Conservation (phyloP, 2,888 invertebrate genomes). For the Drosophila setosimentum region DNA sequence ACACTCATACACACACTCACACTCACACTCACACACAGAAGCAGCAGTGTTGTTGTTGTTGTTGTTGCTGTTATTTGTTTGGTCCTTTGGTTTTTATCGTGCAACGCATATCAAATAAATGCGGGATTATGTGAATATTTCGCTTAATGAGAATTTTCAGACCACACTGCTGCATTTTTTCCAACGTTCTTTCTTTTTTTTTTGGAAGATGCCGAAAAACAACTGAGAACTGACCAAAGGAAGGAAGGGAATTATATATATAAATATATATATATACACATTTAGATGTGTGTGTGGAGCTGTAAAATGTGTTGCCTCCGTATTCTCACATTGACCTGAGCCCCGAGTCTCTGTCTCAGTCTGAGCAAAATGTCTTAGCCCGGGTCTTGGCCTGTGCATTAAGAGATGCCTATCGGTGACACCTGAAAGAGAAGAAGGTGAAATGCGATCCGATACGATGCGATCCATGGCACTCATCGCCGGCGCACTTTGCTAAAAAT, state of each 20-base stretch:
- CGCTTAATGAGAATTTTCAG: constrained; percentile 81
- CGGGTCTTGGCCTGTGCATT: constrained; percentile 71
- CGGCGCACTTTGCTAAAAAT: constrained; percentile 72
- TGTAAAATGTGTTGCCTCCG: constrained; percentile 66
- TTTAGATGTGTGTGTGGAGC: constrained; percentile 45
- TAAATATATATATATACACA: background rate
- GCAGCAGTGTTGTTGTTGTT: constrained; percentile 3
- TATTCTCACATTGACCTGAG: constrained; percentile 55
- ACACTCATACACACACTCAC: constrained; percentile 9
- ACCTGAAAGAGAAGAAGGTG: constrained; percentile 83
- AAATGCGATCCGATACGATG: constrained; percentile 83
- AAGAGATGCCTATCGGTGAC: constrained; percentile 84
- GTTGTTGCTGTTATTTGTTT: constrained; percentile 35
- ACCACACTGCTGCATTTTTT: constrained; percentile 69
- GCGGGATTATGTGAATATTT: constrained; percentile 82
- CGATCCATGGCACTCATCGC: constrained; percentile 73
- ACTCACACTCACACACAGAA: background rate
- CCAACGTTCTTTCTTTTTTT: constrained; percentile 7
- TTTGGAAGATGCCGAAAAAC: constrained; percentile 49
- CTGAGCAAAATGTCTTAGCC: constrained; percentile 17
- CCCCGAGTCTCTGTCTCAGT: constrained; percentile 25
- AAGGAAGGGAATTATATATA: constrained; percentile 15
- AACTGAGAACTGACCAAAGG: constrained; percentile 46
- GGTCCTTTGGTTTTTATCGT: constrained; percentile 63
- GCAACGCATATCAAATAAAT: constrained; percentile 78